These are phyloP conservation scores for Threskiornis aethiopicus DNA, from an alignment of 2,797 vertebrate genomes.

Conservation along the genomic window DNA sequence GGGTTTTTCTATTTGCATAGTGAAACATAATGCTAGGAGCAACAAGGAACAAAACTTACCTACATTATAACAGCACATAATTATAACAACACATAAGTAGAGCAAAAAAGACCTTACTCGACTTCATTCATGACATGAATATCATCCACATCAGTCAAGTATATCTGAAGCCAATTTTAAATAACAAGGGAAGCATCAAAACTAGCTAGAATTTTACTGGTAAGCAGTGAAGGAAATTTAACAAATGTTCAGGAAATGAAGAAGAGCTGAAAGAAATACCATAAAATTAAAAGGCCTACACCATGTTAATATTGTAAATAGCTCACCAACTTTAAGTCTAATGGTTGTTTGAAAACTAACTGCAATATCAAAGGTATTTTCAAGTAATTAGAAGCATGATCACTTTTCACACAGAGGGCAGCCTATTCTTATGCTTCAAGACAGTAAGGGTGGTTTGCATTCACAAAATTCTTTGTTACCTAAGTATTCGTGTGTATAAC, in stretches of 20 bases:
- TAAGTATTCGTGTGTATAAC: background rate
- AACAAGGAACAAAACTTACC: background rate
- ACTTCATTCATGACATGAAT: background rate
- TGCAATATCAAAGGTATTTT: background rate
- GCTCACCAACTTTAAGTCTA: background rate
- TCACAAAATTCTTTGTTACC: background rate
- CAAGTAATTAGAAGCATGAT: background rate
- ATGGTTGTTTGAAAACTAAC: background rate
- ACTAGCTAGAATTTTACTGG: background rate
- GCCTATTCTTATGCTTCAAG: background rate
- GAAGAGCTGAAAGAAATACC: background rate
- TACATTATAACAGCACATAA: background rate
- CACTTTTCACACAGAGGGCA: background rate
- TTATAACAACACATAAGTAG: background rate
- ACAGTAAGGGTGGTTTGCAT: background rate
- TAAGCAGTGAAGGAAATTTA: background rate
- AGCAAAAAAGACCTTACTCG: background rate
- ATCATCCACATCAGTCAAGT: background rate
- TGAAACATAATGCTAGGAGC: background rate
- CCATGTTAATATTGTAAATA: background rate
- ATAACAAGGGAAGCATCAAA: background rate
- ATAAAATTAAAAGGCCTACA: background rate
- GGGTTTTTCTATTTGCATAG: background rate
- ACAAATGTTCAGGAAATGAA: background rate
- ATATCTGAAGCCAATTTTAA: background rate